phyloP scores from a whole-genome alignment of 2,888 invertebrate species.

The Carabus problematicus region DNA sequence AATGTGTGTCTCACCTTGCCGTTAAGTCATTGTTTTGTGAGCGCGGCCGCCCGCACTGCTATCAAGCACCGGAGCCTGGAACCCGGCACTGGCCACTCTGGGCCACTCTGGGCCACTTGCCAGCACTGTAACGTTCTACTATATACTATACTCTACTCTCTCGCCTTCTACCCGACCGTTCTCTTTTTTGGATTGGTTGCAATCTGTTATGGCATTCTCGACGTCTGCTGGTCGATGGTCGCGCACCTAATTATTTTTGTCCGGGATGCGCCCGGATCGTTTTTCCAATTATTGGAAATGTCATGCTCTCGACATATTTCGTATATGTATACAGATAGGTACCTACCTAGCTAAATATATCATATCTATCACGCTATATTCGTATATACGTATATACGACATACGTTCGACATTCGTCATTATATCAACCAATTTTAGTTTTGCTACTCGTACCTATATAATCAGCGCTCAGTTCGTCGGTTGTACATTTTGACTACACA shows the following conservation, averaged over 20 bases:
- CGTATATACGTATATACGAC: no score
- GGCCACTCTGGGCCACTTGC: slow-evolving; percentile 1
- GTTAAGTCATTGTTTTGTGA: slow-evolving; percentile 42
- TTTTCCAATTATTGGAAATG: slow-evolving; percentile 42
- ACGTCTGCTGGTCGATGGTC: slow-evolving; percentile 41
- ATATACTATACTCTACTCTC: neutral
- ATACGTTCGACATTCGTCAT: no score
- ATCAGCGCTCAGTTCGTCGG: no score
- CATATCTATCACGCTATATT: no score
- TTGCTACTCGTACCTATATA: no score
- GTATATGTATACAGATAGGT: slow-evolving; percentile 13
- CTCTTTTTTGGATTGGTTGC: slow-evolving; percentile 42
- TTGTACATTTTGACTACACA: no score
- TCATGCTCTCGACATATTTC: slow-evolving; percentile 41
- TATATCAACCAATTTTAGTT: no score
- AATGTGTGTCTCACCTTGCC: slow-evolving; percentile 43
- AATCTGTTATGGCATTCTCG: slow-evolving; percentile 42
- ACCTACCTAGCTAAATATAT: no score
- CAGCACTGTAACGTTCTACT: neutral
- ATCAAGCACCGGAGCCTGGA: slow-evolving; percentile 19
- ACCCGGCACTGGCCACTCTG: slow-evolving; percentile 8
- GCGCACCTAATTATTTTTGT: slow-evolving; percentile 42
- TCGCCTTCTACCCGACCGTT: slow-evolving; percentile 20
- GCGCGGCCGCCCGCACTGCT: slow-evolving; percentile 34
- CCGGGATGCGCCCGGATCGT: slow-evolving; percentile 38